These are phyloP conservation scores for Ctenodactylus gundi DNA, from an alignment of 2,113 vertebrate species.

Conservation along the genomic window DNA sequence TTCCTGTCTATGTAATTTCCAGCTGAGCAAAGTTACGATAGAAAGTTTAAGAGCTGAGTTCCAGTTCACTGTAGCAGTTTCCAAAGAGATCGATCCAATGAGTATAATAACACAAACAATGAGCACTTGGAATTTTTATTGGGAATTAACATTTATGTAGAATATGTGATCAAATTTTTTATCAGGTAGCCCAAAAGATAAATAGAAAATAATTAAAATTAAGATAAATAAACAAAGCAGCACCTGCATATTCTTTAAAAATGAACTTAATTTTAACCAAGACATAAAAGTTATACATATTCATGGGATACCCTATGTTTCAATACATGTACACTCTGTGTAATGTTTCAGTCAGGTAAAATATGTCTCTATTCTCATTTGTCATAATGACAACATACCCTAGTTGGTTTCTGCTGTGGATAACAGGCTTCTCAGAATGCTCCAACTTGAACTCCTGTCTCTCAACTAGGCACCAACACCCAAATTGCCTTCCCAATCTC, in stretches of 20 bases:
- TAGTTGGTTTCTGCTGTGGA: background rate
- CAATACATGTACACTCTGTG: background rate
- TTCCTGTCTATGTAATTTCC: background rate
- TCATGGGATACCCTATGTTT: background rate
- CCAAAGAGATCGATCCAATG: background rate
- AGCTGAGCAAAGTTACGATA: conserved; percentile 27
- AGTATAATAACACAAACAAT: background rate
- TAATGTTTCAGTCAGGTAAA: background rate
- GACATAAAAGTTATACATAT: background rate
- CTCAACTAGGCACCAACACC: background rate
- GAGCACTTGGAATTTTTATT: background rate
- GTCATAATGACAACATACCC: too few species aligned
- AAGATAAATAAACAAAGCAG: background rate
- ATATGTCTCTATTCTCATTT: too few species aligned
- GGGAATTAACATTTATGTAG: conserved; percentile 12
- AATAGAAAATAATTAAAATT: background rate
- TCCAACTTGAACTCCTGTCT: background rate
- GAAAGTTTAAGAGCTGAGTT: background rate
- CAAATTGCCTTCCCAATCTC: background rate
- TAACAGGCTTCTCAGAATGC: background rate
- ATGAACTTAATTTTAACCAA: background rate
- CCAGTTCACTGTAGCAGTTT: background rate
- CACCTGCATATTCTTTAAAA: background rate
- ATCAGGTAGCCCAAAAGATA: background rate
- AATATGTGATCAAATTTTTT: background rate